Evolutionary conservation across 2,113 vertebrate species (phyloP).

Genomic region (Lota lota): DNA sequence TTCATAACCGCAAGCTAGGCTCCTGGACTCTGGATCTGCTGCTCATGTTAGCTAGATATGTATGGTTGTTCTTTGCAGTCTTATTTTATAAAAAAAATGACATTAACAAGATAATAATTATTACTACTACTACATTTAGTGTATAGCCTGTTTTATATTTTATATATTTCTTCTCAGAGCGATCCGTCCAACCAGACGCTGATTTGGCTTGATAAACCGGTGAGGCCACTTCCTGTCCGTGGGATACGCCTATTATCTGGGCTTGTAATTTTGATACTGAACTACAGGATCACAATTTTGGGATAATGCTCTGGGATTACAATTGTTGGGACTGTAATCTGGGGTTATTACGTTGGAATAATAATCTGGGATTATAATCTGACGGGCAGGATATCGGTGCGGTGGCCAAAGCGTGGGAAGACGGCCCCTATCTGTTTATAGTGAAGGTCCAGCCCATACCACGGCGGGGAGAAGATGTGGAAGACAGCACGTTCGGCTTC

Average conservation of each 20-base stretch:
- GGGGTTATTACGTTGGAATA: too few relatives aligned
- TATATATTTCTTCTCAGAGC: conserved; percentile 35
- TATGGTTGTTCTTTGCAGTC: neutral
- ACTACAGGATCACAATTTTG: too few relatives aligned
- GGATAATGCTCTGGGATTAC: too few relatives aligned
- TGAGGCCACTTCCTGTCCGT: conserved; percentile 42
- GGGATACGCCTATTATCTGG: too few relatives aligned
- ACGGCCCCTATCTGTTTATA: conserved; percentile 93
- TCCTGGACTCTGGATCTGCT: too few relatives aligned
- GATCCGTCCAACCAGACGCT: conserved; percentile 57
- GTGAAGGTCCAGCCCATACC: conserved; percentile 71
- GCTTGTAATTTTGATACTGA: too few relatives aligned
- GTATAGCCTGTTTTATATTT: neutral
- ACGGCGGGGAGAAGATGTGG: conserved; percentile 29
- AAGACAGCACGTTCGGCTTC: conserved; percentile 47
- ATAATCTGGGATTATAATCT: too few relatives aligned
- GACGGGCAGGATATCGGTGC: conserved; percentile 74
- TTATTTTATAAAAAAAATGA: too few relatives aligned
- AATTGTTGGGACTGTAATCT: too few relatives aligned
- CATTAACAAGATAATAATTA: neutral
- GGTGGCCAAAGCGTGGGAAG: conserved; percentile 86
- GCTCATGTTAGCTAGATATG: too few relatives aligned
- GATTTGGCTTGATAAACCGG: conserved; percentile 63
- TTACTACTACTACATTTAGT: neutral
- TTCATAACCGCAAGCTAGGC: too few relatives aligned